These are phyloP conservation scores for Orthonevra nobilis DNA, from an alignment of 2,888 invertebrate species.

Conservation along the genomic window DNA sequence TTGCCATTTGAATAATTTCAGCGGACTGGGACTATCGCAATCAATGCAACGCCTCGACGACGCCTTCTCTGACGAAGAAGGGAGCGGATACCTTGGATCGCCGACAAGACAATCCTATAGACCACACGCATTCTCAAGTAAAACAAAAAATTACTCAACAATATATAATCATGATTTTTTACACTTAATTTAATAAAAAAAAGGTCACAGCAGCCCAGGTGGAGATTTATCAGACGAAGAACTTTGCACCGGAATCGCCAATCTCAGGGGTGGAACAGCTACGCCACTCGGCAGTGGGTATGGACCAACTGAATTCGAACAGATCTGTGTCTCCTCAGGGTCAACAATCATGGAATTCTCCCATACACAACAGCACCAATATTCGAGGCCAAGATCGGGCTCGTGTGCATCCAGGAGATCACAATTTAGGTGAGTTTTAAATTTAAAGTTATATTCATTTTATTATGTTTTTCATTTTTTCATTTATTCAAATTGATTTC, in stretches of 20 bases:
- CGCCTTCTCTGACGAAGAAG: conserved; percentile 95
- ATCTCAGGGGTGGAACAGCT: conserved; percentile 78
- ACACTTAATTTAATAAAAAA: too few species aligned
- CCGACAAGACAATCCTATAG: conserved; percentile 81
- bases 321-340: conserved; percentile 80
- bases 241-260: conserved; percentile 80
- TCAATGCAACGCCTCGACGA: conserved; percentile 82
- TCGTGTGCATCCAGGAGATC: conserved; percentile 80
- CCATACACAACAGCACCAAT: conserved; percentile 79
- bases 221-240: conserved; percentile 81
- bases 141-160: conserved; percentile 33
- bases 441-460: not conserved
- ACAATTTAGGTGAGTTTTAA: conserved; percentile 78
- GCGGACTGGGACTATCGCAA: conserved; percentile 81
- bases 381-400: conserved; percentile 80
- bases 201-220: conserved; percentile 81
- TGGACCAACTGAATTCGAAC: conserved; percentile 80
- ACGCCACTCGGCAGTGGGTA: conserved; percentile 79
- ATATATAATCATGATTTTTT: not conserved
- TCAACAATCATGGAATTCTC: conserved; percentile 80
- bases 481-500: conserved; percentile 8
- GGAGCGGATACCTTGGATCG: conserved; percentile 82
- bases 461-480: not conserved
- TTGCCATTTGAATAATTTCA: conserved; percentile 63
- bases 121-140: conserved; percentile 83